A percentile compares a stretch with the other conserved stretches of the same genome.
Evolutionary conservation across 1,140 invertebrate genomes (phyloP).

Genomic region (Colletes gigas): DNA sequence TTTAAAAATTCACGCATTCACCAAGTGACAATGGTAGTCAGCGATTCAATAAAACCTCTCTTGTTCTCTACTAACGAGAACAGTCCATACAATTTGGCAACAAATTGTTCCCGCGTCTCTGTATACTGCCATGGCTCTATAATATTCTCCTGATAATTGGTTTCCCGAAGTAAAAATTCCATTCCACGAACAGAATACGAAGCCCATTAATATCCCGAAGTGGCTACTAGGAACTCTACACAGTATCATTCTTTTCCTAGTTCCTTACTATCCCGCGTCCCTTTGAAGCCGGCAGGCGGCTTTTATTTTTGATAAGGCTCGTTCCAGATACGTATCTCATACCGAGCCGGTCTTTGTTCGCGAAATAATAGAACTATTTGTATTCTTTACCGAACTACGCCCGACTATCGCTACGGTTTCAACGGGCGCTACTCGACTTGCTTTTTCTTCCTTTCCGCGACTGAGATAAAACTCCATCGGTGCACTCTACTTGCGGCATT

Average conservation of each 20-base stretch:
- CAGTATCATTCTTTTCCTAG: neutral
- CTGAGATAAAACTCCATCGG: constrained; percentile 11
- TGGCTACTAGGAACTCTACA: constrained; percentile 10
- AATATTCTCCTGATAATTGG: neutral
- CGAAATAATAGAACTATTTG: constrained; percentile 44
- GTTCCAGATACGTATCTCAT: constrained; percentile 27
- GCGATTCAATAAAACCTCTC: too few species aligned
- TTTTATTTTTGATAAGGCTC: constrained; percentile 43
- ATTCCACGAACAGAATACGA: neutral
- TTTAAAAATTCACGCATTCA: too few species aligned
- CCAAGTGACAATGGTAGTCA: too few species aligned
- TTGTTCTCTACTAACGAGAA: too few species aligned
- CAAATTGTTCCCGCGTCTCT: too few species aligned
- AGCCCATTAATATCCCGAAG: neutral
- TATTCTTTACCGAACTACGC: constrained; percentile 25
- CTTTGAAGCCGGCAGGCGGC: neutral
- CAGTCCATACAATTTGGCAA: too few species aligned
- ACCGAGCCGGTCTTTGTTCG: constrained; percentile 7
- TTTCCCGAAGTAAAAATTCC: too few species aligned
- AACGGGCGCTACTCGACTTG: neutral
- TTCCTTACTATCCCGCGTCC: neutral
- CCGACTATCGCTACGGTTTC: constrained; percentile 13
- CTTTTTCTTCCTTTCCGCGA: neutral
- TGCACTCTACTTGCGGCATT: neutral
- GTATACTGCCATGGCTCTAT: too few species aligned